Evolutionary conservation across 1,140 invertebrate genomes (phyloP), one percentile per base, ranked within the genome.

Genomic region (Paracyclopina nana): DNA sequence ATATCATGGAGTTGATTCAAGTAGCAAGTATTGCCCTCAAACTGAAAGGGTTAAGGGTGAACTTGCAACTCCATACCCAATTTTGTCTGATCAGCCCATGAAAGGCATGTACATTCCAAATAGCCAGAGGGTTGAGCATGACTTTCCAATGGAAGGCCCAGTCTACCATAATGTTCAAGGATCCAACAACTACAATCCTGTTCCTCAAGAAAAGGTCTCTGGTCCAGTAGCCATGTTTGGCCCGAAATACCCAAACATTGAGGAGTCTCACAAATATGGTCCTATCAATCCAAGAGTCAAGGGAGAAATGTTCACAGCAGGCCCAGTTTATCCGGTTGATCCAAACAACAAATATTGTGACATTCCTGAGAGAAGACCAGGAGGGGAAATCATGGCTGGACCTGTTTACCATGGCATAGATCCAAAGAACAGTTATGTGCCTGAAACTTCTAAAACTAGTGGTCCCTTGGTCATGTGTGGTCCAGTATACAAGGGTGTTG

Each of bases 1-100:
- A n/a, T 52, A 52, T 52, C 50, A 34, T 18, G 50, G 50, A 25
- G 31, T 52, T 22, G 40, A 52, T n/a, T n/a, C 16, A 12, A 18
- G 20, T 4, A 52, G 18, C 24, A 16, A 44, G 6, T 52, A 52
- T 25, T 24, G 14, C n/a, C 14, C 27, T 2, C 25, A 27, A 27
- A 16, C 22, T 6, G 46, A 48, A 30, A 48, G 38, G 27, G 50
- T 43, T 6, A n/a, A 18, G 12, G 18, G 26, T 6, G 31, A 52
- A 11, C n/a, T n/a, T n/a, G n/a, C n/a, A n/a, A n/a, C n/a, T n/a
- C n/a, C n/a, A n/a, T n/a, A n/a, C n/a, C n/a, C n/a, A n/a, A n/a
- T n/a, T n/a, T n/a, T n/a, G n/a, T n/a, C n/a, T n/a, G n/a, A n/a
- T n/a, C 31, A 16, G 12, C 12, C 43, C 8, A 52, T 52, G 50